Conservation (phyloP, 2,888 invertebrate genomes). For the Aporophyla lueneburgensis region DNA sequence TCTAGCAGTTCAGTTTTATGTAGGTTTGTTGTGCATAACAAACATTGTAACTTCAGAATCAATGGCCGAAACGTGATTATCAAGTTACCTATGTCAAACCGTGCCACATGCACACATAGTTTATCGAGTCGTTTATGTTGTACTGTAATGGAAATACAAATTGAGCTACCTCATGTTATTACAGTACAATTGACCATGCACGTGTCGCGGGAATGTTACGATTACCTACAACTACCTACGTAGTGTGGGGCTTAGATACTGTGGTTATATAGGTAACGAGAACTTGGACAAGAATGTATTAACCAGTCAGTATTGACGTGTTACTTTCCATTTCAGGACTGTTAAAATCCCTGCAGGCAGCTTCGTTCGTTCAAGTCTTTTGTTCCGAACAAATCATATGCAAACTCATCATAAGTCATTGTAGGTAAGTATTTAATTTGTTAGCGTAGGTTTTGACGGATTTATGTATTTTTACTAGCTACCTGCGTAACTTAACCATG, state of each 20-base stretch:
- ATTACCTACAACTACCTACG: not conserved
- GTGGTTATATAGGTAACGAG: not conserved
- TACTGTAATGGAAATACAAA: conserved; percentile 39
- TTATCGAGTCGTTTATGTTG: conserved; percentile 9
- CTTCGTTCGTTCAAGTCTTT: conserved; percentile 9
- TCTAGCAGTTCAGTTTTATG: not conserved
- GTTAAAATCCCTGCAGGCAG: not conserved
- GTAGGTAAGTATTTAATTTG: not conserved
- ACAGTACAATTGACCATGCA: conserved; percentile 33
- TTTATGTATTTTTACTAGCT: not conserved
- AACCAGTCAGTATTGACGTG: no score
- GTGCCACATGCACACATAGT: conserved; percentile 16
- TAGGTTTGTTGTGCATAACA: not conserved
- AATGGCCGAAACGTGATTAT: conserved; percentile 1
- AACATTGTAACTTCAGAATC: not conserved
- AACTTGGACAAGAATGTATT: not conserved
- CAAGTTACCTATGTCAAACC: not conserved
- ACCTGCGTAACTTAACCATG: not conserved
- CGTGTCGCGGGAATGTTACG: conserved; percentile 19
- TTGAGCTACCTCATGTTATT: conserved; percentile 21
- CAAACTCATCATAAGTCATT: not conserved
- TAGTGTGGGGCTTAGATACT: not conserved
- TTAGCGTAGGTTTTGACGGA: not conserved
- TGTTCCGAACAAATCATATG: not conserved
- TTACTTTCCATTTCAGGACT: not conserved